Conservation (phyloP, 2,113 vertebrate genomes). For the Synchiropus splendidus region DNA sequence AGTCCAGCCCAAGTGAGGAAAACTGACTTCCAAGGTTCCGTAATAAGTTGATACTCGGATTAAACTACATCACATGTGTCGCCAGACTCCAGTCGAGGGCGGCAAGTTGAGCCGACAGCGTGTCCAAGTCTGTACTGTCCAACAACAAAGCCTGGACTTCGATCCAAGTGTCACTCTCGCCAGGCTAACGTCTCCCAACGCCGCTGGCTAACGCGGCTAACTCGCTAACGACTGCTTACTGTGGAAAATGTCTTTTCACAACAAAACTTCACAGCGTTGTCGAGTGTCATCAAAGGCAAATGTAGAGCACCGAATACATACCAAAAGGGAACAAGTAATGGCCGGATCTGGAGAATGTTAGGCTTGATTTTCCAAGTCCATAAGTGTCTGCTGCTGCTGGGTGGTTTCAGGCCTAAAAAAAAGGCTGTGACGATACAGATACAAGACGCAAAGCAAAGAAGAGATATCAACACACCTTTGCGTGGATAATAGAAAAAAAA, state of each 20-base stretch:
- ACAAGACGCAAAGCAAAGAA: not conserved
- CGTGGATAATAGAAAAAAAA: not conserved
- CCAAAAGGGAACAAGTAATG: constrained; percentile 1
- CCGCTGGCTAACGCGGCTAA: constrained; percentile 12
- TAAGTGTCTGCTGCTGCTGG: constrained; percentile 19
- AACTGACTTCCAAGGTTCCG: no score
- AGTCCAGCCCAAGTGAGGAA: constrained; percentile 1
- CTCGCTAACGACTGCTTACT: constrained; percentile 24
- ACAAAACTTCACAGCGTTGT: not conserved
- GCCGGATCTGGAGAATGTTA: constrained; percentile 27
- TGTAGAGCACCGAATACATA: not conserved
- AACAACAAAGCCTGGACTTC: no score
- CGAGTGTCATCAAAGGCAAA: not conserved
- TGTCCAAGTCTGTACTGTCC: no score
- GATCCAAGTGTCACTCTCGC: no score
- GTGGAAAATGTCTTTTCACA: constrained; percentile 17
- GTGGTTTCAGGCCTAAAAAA: constrained; percentile 39
- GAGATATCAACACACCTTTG: constrained; percentile 9
- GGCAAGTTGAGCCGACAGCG: no score
- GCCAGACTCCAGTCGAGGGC: no score
- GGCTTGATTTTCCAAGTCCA: constrained; percentile 42
- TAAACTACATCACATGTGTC: no score
- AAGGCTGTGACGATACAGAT: constrained; percentile 3
- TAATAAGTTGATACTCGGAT: no score
- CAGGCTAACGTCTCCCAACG: no score